Base-by-base conservation (phyloP, 2,888 invertebrate species). In the Diarsia mendica region DNA sequence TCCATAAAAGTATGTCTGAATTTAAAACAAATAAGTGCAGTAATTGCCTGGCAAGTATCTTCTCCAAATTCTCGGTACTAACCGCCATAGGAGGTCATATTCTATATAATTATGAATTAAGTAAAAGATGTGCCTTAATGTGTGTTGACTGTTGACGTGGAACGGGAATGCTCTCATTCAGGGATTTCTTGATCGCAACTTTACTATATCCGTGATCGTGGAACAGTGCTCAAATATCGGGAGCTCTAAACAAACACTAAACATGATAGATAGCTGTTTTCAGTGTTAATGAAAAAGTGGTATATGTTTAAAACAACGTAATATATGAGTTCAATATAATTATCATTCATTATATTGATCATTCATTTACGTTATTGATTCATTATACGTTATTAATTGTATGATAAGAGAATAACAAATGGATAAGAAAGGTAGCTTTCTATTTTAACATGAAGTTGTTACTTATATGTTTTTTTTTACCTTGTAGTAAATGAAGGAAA, bases 381-480 rank as follows among this genome's bases (percentile, higher is more conserved):
- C n/a, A 39, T 39, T 3, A 39, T 39, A 39, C 39, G 39, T 39
- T 39, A 6, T 39, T 39, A 39, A 39, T 5, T 39, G 39, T 39
- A 39, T 39, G 6, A 39, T 39, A 39, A 39, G 39, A 39, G 39
- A 39, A 39, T 39, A 39, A 39, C 39, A 39, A 23, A 53, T 53
- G 64, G n/a, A 11, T 58, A 75, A 64, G 33, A 67, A 53, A 68
- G 63, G 67, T 69, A 64, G 55, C 51, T 63, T 51, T 72, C 23
- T 69, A 68, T 82, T 82, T 72, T 72, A 23, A 55, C 77, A 82
- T 77, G 13, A 49, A 68, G 23, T 53, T 23, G 46, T 63, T 82
- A 69, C 33, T 20, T 23, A 68, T 13, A 49, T 20, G 46, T 33
- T 63, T 67, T 33, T 61, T 46, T 64, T 68, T 67, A 65, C 13